These are phyloP conservation scores for Argyresthia albistria DNA, from an alignment of 2,888 invertebrate genomes.

Conservation along the genomic window DNA sequence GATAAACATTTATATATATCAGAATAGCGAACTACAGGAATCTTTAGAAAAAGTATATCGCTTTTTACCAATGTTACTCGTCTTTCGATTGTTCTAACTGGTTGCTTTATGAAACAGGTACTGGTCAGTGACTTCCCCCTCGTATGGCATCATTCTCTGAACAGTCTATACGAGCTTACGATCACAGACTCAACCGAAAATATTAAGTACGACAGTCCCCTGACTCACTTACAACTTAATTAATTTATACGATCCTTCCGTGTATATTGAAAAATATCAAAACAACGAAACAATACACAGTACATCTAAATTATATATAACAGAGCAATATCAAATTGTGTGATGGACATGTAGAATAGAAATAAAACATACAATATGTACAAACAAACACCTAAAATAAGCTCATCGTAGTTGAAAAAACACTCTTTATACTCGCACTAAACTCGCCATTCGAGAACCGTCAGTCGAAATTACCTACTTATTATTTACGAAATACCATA, in stretches of 20 bases:
- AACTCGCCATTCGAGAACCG: constrained; percentile 1
- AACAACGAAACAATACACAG: neutral
- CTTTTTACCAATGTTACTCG: too few relatives aligned
- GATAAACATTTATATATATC: too few relatives aligned
- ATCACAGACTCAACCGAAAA: constrained; percentile 38
- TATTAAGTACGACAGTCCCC: constrained; percentile 23
- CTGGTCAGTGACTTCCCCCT: too few relatives aligned
- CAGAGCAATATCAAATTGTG: constrained; percentile 13
- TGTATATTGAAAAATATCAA: neutral
- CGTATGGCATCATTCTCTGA: neutral
- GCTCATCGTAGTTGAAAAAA: constrained; percentile 53
- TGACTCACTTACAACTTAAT: constrained; percentile 10
- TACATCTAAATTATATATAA: neutral
- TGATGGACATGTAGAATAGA: constrained; percentile 27
- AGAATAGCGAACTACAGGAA: too few relatives aligned
- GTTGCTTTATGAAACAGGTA: too few relatives aligned
- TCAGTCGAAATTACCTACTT: constrained; percentile 6
- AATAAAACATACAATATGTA: constrained; percentile 62
- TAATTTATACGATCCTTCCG: neutral
- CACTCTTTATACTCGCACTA: constrained; percentile 36
- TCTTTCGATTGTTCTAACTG: too few relatives aligned
- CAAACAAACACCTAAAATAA: constrained; percentile 61
- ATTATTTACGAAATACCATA: constrained; percentile 2
- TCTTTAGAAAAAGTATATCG: too few relatives aligned
- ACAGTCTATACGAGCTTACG: constrained; percentile 1